Conservation (phyloP, 92 coral and sea anemone genomes). For the Umimayanthus kanabou region DNA sequence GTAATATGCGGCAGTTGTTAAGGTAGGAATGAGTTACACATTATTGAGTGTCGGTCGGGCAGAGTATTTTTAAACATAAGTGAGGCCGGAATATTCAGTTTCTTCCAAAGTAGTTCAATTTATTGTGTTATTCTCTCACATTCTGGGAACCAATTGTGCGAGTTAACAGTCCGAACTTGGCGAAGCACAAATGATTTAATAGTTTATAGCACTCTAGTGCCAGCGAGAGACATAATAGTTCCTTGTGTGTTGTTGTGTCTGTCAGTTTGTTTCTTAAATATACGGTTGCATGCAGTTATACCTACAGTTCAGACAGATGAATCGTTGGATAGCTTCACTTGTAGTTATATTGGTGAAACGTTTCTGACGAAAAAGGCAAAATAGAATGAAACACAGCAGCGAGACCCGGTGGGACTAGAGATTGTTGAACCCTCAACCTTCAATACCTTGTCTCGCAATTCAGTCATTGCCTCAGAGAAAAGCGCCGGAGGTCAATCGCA, state of each 20-base stretch:
- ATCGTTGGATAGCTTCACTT: background rate
- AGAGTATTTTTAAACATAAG: background rate
- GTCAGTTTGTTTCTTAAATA: background rate
- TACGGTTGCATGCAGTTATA: background rate
- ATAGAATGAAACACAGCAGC: background rate
- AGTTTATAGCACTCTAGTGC: background rate
- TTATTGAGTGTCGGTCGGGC: background rate
- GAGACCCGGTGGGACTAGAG: background rate
- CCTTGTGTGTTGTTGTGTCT: background rate
- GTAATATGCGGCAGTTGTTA: conserved; percentile 14
- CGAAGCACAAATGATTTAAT: background rate
- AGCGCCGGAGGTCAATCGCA: background rate
- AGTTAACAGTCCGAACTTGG: background rate
- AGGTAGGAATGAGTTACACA: background rate
- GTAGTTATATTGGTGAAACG: background rate
- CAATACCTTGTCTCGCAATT: background rate
- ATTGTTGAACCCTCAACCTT: background rate
- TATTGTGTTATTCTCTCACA: background rate
- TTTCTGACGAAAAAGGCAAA: background rate
- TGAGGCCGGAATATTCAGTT: background rate
- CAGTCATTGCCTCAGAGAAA: background rate
- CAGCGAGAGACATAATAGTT: background rate
- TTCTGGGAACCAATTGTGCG: background rate
- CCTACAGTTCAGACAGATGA: background rate
- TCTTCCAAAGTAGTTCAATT: background rate